phyloP scores from a whole-genome alignment of 2,888 invertebrate genomes.

The Ethmia dodecea region DNA sequence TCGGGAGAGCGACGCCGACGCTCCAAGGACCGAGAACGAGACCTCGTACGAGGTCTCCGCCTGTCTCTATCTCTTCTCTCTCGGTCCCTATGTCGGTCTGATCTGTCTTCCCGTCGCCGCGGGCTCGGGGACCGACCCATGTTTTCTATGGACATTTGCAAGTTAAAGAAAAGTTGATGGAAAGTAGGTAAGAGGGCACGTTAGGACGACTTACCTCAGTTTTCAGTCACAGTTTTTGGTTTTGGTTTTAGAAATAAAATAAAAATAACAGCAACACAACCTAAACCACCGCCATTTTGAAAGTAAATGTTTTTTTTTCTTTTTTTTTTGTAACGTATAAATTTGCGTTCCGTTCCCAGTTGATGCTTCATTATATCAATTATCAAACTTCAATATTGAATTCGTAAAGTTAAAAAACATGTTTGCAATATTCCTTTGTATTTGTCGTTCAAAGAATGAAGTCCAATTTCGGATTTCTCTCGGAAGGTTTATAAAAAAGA shows the following conservation, averaged over 20 bases:
- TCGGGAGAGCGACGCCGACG: conserved; percentile 66
- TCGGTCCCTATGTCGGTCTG: conserved; percentile 34
- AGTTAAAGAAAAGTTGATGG: conserved; percentile 2
- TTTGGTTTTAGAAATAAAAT: conserved; percentile 47
- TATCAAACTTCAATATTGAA: too few species aligned
- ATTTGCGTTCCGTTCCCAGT: too few species aligned
- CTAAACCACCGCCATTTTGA: conserved; percentile 67
- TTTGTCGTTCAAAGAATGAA: too few species aligned
- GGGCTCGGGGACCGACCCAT: conserved; percentile 75
- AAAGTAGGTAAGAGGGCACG: not conserved
- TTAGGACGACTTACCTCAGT: conserved; percentile 44
- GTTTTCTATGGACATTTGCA: conserved; percentile 25
- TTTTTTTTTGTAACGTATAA: conserved; percentile 18
- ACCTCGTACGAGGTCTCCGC: conserved; percentile 55
- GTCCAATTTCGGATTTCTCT: too few species aligned
- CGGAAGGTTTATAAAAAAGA: too few species aligned
- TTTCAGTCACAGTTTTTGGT: conserved; percentile 54
- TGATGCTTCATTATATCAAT: too few species aligned
- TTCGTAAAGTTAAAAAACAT: too few species aligned
- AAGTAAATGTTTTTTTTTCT: conserved; percentile 29
- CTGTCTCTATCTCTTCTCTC: conserved; percentile 59
- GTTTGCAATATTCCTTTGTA: too few species aligned
- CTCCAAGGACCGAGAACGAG: conserved; percentile 62
- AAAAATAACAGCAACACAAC: conserved; percentile 56
- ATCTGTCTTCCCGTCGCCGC: conserved; percentile 59